Evolutionary conservation across 2,888 invertebrate species (phyloP), one percentile per base, ranked within the genome.

Genomic region (Amiota minor): DNA sequence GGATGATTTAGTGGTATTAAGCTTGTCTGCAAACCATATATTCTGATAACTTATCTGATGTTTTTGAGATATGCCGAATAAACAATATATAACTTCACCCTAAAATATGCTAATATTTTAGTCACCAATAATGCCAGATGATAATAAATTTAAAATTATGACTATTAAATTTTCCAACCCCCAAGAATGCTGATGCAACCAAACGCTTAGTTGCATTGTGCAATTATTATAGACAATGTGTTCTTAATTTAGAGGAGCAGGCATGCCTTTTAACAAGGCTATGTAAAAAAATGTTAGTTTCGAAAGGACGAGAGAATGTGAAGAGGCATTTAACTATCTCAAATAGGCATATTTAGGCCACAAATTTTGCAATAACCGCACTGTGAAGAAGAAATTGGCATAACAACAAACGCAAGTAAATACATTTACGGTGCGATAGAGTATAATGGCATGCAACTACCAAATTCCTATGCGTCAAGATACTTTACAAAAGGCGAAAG

Each of bases 301-400:
- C n/a, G 59, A 65, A 65, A 74, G 6, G 73, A 70, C 50, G 9
- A 11, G 3, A 50, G 6, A 50, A 14, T 50, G 50, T 50, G 12
- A 50, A 50, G n/a, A 50, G 11, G 72, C 72, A 18, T 78, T 78
- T 46, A 75, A 75, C 68, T 72, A 78, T 16, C 18, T 78, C 14
- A 74, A 74, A 72, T 9, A 55, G 8, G 16, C 12, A 49, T 55
- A 1, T 68, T 71, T 9, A 71, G 72, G 11, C 75, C 50, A 18
- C 10, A 9, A 49, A 72, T 73, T 20, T 64, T 73, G 45, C 46
- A 70, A 53, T 74, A 68, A n/a, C 74, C 72, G 8, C 53, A 71
- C 45, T 71, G 18, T 45, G 65, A 75, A 16, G 71, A 72, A 45
- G 14, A 62, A 65, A 75, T 74, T 46, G 45, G 35, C 18, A 23